Base-by-base conservation (phyloP, 2,113 vertebrate genomes). In the Madoqua kirkii region DNA sequence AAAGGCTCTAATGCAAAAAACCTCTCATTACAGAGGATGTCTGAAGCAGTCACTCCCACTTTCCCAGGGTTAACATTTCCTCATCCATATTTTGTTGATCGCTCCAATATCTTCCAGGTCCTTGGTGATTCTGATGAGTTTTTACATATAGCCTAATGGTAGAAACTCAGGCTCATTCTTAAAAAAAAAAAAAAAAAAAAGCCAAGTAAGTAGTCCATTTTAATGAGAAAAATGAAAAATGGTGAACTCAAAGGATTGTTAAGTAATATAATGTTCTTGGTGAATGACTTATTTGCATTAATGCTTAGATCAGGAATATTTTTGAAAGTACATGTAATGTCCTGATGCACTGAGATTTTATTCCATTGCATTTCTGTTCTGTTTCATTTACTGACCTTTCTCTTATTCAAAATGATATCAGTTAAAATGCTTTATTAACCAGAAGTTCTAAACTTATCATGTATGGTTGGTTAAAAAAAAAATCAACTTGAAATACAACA, bases 171-270 rank as follows among this genome's bases (percentile, higher is more conserved):
- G 8, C 29, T 91, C 62, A 97, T 74, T 89, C 96, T 21, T 50
- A 25, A 43, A 43, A 43, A 43, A 23, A 36, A 23, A 71, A 71
- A 33, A 62, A 97, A 92, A 55, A 97, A 92, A 45, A 94, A 96
- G 60, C 29, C 64, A 93, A 92, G 67, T 78, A 89, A 95, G 79
- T 84, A 71, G 57, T 86, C n/a, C n/a, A 48, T 91, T 97, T 93
- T 95, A 89, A 97, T 87, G 33, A 91, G 55, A 93, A 95, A 93
- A 87, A 57, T 60, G 31, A 83, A 96, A 97, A 97, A 89, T n/a
- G 1, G 60, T 54, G 12, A 95, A 94, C 71, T 91, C 67, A 89
- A 96, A 97, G 48, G 62, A 83, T 71, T 92, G 95, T 91, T 97
- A 45, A 45, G 27, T 62, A 92, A 55, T 50, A 76, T 76, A 81